Percentiles rank a stretch among this genome's conserved stretches.
phyloP scores from a whole-genome alignment of 2,797 vertebrate species.

The Parotocinclus haroldoi region DNA sequence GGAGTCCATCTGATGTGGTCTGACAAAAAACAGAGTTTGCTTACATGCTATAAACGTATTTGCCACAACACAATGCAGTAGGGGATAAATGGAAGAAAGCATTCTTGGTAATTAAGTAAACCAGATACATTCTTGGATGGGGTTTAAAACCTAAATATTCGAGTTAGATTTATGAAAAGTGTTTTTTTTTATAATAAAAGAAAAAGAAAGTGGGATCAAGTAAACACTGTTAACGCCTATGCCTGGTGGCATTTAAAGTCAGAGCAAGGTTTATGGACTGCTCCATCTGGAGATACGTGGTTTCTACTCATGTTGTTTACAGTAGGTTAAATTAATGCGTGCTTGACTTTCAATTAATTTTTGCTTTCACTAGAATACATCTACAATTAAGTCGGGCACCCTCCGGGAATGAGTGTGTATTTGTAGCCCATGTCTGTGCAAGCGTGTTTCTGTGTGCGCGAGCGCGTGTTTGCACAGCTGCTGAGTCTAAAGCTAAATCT shows the following conservation, averaged over 20 bases:
- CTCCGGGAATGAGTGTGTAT: neutral
- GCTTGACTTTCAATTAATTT: neutral
- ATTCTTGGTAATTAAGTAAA: slow-evolving; percentile 7
- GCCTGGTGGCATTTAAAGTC: no score
- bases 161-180: no score
- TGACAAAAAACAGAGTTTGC: slow-evolving; percentile 15
- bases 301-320: neutral
- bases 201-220: neutral
- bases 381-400: neutral
- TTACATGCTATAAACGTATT: slow-evolving; percentile 8
- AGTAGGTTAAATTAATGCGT: neutral
- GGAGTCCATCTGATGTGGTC: slow-evolving; percentile 26
- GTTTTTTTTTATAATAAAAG: neutral
- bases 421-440: neutral
- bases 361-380: neutral
- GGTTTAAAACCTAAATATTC: no score
- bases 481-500: slow-evolving; percentile 44
- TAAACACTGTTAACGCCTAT: neutral
- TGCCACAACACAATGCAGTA: slow-evolving; percentile 1
- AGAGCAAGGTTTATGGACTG: slow-evolving; percentile 42
- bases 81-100: neutral
- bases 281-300: slow-evolving; percentile 34
- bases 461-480: slow-evolving; percentile 73
- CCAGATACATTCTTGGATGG: neutral
- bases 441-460: slow-evolving; percentile 38